These are phyloP conservation scores for Macaria liturata DNA, from an alignment of 2,888 invertebrate genomes.

Conservation along the genomic window DNA sequence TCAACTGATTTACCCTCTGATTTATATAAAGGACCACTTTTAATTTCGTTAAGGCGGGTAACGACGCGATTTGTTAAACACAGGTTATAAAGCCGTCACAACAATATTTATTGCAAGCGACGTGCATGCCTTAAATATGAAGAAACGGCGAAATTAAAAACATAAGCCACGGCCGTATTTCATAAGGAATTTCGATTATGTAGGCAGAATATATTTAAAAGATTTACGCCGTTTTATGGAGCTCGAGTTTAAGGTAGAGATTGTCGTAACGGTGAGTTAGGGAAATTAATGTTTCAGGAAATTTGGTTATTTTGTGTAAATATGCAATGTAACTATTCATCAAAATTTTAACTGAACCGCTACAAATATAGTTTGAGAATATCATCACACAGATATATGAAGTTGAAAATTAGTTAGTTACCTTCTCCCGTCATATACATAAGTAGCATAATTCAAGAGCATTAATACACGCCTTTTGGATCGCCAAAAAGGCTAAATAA, in stretches of 20 bases:
- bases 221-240: conserved; percentile 9
- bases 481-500: too few species aligned
- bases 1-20: conserved; percentile 57
- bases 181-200: conserved; percentile 13
- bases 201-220: conserved; percentile 11
- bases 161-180: conserved; percentile 14
- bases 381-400: too few species aligned
- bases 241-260: neutral
- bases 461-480: too few species aligned
- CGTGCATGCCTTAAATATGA: conserved; percentile 31
- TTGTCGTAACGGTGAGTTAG: neutral
- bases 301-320: too few species aligned
- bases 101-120: conserved; percentile 58
- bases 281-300: too few species aligned
- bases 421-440: too few species aligned
- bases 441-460: too few species aligned
- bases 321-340: too few species aligned
- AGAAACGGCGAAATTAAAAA: conserved; percentile 26
- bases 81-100: conserved; percentile 64
- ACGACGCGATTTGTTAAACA: conserved; percentile 59
- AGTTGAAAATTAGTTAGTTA: too few species aligned
- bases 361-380: too few species aligned
- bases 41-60: conserved; percentile 65
- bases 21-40: conserved; percentile 71
- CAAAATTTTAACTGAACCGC: too few species aligned